Percentiles rank a stretch among this genome's conserved stretches.
Evolutionary conservation across 1,140 invertebrate genomes (phyloP).

Genomic region (Ips typographus): DNA sequence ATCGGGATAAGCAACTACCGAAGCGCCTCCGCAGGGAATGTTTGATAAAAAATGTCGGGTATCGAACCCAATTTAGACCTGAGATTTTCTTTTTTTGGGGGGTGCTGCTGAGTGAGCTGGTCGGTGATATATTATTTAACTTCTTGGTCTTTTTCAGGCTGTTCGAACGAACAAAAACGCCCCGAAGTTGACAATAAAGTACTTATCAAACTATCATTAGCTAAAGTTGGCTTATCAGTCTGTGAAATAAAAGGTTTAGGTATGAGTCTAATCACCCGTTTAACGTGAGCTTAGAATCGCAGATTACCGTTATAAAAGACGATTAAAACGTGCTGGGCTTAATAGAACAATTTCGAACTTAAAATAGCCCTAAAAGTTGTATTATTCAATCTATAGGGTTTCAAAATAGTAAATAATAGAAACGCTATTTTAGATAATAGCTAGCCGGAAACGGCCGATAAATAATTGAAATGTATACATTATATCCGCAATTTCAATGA

Average conservation of each 20-base stretch:
- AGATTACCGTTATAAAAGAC: conserved; percentile 8
- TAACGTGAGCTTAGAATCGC: background rate
- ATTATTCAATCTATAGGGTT: background rate
- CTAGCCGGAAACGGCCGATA: background rate
- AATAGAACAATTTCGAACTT: too few species aligned
- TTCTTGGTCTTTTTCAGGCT: background rate
- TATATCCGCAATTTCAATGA: conserved; percentile 1
- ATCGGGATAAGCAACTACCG: conserved; percentile 23
- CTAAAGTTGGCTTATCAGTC: background rate
- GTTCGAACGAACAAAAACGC: background rate
- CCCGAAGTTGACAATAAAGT: background rate
- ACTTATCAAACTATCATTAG: background rate
- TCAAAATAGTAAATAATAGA: background rate
- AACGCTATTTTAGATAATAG: background rate
- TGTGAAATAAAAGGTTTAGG: background rate
- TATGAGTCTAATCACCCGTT: conserved; percentile 3
- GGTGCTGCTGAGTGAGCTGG: background rate
- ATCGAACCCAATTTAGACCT: conserved; percentile 24
- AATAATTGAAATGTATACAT: conserved; percentile 4
- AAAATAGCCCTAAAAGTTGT: too few species aligned
- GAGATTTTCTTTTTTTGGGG: background rate
- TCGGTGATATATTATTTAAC: conserved; percentile 3
- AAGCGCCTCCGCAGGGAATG: conserved; percentile 10
- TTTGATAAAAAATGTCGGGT: conserved; percentile 21
- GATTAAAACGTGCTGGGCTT: background rate